Percentiles rank a stretch among this genome's conserved stretches.
These are phyloP conservation scores for Tragelaphus imberbis DNA, from an alignment of 2,113 vertebrate genomes.

Conservation along the genomic window DNA sequence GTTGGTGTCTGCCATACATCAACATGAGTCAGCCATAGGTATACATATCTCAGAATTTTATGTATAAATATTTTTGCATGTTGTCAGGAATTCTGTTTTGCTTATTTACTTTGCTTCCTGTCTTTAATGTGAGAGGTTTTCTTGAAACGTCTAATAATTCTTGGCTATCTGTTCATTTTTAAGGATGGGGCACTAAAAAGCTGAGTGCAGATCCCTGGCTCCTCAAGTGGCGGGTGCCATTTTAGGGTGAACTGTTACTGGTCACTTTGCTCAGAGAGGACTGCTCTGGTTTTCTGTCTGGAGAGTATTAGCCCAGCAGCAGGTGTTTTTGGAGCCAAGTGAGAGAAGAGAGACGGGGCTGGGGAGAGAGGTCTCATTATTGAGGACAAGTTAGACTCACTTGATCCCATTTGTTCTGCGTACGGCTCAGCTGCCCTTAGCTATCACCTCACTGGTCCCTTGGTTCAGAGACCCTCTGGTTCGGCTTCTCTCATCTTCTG, in stretches of 20 bases:
- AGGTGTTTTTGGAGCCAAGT: background rate
- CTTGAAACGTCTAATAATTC: background rate
- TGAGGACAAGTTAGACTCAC: background rate
- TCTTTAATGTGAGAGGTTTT: background rate
- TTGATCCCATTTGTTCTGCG: background rate
- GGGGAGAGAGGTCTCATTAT: background rate
- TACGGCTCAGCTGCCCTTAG: background rate
- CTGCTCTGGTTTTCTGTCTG: background rate
- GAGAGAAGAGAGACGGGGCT: background rate
- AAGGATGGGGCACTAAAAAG: background rate
- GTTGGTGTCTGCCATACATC: background rate
- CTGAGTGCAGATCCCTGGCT: background rate
- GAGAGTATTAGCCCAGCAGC: background rate
- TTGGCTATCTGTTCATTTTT: background rate
- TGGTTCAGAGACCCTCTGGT: background rate
- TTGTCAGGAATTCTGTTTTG: background rate
- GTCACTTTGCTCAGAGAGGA: background rate
- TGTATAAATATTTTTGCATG: background rate
- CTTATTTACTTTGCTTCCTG: constrained; percentile 19
- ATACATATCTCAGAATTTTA: background rate
- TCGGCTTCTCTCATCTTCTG: background rate
- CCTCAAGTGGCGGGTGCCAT: background rate
- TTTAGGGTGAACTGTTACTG: background rate
- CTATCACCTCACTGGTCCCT: background rate
- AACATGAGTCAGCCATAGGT: background rate